Base-by-base conservation (phyloP, 2,113 vertebrate genomes). In the Hucho hucho region DNA sequence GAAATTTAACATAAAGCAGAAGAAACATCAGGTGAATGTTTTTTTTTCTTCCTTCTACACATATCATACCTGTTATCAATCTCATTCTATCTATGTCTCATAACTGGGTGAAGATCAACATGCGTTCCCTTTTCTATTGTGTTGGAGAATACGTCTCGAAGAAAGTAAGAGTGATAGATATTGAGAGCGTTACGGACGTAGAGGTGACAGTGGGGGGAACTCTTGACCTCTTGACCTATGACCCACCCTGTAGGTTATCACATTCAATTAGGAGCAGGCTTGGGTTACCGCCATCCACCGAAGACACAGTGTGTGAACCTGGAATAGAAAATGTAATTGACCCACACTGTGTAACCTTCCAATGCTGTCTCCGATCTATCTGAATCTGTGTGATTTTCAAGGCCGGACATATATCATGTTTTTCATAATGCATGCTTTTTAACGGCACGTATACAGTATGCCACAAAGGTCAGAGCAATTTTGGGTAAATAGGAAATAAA, bases 51-150 rank as follows among this genome's bases (percentile, higher is more conserved):
- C 2, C 2, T 37, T 79, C 75, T 74, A 26, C 78, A 78, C 74
- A 76, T 70, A 82, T 72, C 43, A 32, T 77, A 32, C 6, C 6
- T 1, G 29, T 32, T 84, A 13, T 28, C 75, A 78, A 73, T 76
- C 78, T 56, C 80, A 59, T 26, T 49, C 77, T 74, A 75, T 68
- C 70, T 70, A 71, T 77, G 87, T 88, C 79, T 86, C 70, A 61
- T 76, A 72, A 83, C 79, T 75, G 76, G 86, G 75, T 70, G 80
- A 73, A 61, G 80, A 87, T 87, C 81, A 67, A 89, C 85, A 88
- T 73, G 0, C 61, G 0, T 4, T 16, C 9, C 53, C 72, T 58
- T 79, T 87, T 77, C 25, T 49, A 63, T 86, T 69, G 28, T 81
- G 69, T 82, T 74, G 68, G 81, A 82, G 66, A 83, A 82, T 79